A percentile compares a stretch with the other conserved stretches of the same genome.
Conservation (phyloP, 2,888 invertebrate genomes). For the Himalopsyche japonica region DNA sequence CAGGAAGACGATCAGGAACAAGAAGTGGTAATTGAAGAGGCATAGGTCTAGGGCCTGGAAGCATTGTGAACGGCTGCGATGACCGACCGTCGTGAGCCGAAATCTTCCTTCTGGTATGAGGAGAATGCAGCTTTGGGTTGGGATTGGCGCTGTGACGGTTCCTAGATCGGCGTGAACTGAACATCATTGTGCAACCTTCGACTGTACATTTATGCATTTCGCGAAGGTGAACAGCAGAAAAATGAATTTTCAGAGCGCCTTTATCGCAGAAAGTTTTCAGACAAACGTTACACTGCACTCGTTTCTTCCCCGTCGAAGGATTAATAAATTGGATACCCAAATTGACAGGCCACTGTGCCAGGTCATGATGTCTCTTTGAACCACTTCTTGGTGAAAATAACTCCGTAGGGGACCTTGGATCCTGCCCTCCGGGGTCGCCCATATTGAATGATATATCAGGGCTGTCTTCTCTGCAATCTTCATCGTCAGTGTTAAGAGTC, state of each 20-base stretch:
- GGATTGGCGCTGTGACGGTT: conserved; percentile 97
- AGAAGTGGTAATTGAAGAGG: conserved; percentile 69
- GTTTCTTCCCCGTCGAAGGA: conserved; percentile 90
- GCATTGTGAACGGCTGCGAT: conserved; percentile 76
- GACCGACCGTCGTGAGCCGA: conserved; percentile 92
- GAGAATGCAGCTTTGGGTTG: conserved; percentile 94
- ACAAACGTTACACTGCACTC: conserved; percentile 97
- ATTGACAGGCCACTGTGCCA: conserved; percentile 76
- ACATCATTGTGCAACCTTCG: conserved; percentile 97
- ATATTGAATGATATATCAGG: conserved; percentile 42
- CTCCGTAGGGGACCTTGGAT: conserved; percentile 52
- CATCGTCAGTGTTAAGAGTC: conserved; percentile 46
- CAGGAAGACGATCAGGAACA: conserved; percentile 62
- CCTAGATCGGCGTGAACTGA: conserved; percentile 91
- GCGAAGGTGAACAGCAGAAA: conserved; percentile 94
- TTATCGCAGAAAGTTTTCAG: conserved; percentile 99
- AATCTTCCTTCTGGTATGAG: conserved; percentile 90
- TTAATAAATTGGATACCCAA: conserved; percentile 86
- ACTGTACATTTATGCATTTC: conserved; percentile 99
- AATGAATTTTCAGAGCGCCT: conserved; percentile 97
- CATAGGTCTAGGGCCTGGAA: conserved; percentile 71
- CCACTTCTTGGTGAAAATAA: conserved; percentile 49
- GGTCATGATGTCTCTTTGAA: conserved; percentile 45
- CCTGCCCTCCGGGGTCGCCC: conserved; percentile 44
- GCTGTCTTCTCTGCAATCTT: conserved; percentile 46